phyloP scores from a whole-genome alignment of 2,113 vertebrate genomes.

The Embiotoca jacksoni region DNA sequence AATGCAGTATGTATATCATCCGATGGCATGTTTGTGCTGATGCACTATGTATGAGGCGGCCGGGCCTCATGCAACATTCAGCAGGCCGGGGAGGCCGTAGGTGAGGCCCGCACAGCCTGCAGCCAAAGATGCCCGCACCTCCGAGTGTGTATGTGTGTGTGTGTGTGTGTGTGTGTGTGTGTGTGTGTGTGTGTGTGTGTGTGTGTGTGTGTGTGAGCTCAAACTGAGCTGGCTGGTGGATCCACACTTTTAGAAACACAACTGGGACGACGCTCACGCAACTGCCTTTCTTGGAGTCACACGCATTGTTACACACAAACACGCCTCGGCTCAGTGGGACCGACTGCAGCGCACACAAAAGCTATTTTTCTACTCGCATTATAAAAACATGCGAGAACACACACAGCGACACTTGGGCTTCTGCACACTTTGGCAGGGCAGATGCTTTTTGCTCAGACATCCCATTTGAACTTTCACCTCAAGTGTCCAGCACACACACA shows the following conservation, averaged over 20 bases:
- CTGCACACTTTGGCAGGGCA: conserved; percentile 21
- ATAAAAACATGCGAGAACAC: conserved; percentile 12
- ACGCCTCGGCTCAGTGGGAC: conserved; percentile 33
- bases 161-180: too few relatives aligned
- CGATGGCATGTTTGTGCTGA: conserved; percentile 84
- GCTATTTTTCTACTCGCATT: conserved; percentile 19
- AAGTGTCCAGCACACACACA: conserved; percentile 47
- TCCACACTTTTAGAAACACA: conserved; percentile 61
- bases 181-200: conserved; percentile 25
- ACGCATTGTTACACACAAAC: conserved; percentile 59
- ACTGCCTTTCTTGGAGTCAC: conserved; percentile 33
- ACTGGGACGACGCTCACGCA: conserved; percentile 61
- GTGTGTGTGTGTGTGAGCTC: conserved; percentile 1
- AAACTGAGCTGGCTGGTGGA: conserved; percentile 55
- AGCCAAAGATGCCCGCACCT: conserved; percentile 72
- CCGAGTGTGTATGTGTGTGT: conserved; percentile 31
- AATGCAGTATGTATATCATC: conserved; percentile 75
- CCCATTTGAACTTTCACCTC: conserved; percentile 68
- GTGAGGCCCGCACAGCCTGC: conserved; percentile 78
- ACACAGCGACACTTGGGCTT: conserved; percentile 9
- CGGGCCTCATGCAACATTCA: conserved; percentile 85
- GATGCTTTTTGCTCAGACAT: conserved; percentile 18
- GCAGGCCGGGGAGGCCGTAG: conserved; percentile 78
- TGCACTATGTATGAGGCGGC: conserved; percentile 87
- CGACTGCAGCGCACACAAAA: conserved; percentile 18